Evolutionary conservation across 1,140 invertebrate genomes (phyloP).

Genomic region (Heliconius hewitsoni): DNA sequence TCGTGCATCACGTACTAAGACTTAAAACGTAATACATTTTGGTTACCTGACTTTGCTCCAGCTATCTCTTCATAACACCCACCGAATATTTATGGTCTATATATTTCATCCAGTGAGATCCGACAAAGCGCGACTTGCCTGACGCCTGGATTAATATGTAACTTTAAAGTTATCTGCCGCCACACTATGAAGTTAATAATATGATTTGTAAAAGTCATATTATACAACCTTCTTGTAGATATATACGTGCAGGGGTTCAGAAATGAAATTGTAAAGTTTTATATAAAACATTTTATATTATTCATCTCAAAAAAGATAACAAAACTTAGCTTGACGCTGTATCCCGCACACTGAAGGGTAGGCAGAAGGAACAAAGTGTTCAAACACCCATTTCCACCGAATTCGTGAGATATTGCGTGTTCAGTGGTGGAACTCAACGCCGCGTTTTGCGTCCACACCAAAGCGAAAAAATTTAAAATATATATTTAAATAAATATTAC

Average conservation of each 20-base stretch:
- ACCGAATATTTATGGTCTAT: conserved; percentile 71
- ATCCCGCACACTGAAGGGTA: too few species aligned
- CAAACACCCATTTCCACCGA: too few species aligned
- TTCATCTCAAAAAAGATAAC: too few species aligned
- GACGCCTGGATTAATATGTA: conserved; percentile 61
- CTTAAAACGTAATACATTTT: conserved; percentile 52
- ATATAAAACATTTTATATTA: conserved; percentile 4
- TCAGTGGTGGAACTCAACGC: too few species aligned
- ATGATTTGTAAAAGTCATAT: conserved; percentile 32
- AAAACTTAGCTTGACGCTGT: too few species aligned
- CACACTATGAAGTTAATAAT: conserved; percentile 29
- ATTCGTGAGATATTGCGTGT: too few species aligned
- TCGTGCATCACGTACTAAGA: background rate
- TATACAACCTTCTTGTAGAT: background rate
- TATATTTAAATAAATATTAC: too few species aligned
- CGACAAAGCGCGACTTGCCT: conserved; percentile 61
- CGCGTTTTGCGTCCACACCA: too few species aligned
- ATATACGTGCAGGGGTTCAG: background rate
- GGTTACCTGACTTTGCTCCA: conserved; percentile 58
- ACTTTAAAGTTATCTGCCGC: conserved; percentile 47
- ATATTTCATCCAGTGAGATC: conserved; percentile 67
- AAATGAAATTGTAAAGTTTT: background rate
- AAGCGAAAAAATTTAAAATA: too few species aligned
- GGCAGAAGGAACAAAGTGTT: too few species aligned
- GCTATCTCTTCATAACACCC: conserved; percentile 70